Conservation (phyloP, 2,113 vertebrate species). For the Cyanoderma ruficeps region DNA sequence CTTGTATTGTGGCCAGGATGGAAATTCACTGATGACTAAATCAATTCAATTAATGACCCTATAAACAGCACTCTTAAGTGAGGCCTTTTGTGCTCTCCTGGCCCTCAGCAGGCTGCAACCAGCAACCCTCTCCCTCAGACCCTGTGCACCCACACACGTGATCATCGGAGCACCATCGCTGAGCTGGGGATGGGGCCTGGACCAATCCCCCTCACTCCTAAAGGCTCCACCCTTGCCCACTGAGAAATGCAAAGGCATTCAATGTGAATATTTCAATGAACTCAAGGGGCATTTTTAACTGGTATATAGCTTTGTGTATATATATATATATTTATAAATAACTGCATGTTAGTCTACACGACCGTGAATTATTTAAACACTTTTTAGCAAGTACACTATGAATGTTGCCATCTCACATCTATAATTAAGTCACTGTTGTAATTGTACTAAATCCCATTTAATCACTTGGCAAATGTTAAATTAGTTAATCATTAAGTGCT, state of each 20-base stretch:
- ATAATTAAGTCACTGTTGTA: not conserved
- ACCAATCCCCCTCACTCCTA: not conserved
- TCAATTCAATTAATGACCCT: not conserved
- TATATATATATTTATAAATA: not conserved
- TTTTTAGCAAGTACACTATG: not conserved
- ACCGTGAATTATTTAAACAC: not conserved
- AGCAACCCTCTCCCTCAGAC: not conserved
- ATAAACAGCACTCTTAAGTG: not conserved
- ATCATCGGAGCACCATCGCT: fast-evolving
- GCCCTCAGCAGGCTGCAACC: not conserved
- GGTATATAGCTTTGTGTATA: not conserved
- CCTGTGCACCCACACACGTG: fast-evolving
- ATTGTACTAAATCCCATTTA: not conserved
- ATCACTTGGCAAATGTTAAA: not conserved
- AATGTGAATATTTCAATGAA: not conserved
- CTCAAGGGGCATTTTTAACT: not conserved
- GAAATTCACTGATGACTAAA: not conserved
- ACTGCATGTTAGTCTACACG: not conserved
- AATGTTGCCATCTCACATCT: not conserved
- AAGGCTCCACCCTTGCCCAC: no score
- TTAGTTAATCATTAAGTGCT: not conserved
- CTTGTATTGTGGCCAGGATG: not conserved
- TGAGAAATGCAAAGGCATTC: not conserved
- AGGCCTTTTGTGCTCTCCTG: not conserved
- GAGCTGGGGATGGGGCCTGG: not conserved